Evolutionary conservation across 2,113 vertebrate genomes (phyloP).

Genomic region (Origma solitaria): DNA sequence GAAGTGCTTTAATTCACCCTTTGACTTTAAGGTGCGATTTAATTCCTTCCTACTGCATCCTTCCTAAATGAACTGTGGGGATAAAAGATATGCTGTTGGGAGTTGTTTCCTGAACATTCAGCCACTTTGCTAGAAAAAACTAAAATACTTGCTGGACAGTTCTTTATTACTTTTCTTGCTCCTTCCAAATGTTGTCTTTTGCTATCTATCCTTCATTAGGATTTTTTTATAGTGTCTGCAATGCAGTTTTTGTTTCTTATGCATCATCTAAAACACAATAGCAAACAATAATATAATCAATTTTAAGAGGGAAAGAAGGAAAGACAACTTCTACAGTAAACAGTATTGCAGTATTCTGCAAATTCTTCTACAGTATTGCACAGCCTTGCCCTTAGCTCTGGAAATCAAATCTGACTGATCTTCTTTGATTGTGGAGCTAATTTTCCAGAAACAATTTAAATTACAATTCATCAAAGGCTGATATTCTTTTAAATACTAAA

Average conservation of each 20-base stretch:
- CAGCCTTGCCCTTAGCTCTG: neutral
- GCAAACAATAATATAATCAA: neutral
- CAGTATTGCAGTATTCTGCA: too few species aligned
- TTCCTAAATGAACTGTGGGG: neutral
- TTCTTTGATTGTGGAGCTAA: neutral
- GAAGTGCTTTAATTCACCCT: neutral
- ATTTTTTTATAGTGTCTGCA: neutral
- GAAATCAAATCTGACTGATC: neutral
- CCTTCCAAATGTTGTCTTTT: neutral
- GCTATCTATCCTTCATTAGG: neutral
- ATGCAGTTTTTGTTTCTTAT: neutral
- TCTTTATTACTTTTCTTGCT: neutral
- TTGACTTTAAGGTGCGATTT: constrained; percentile 13
- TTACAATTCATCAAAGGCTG: neutral
- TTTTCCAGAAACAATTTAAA: neutral
- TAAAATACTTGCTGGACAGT: neutral
- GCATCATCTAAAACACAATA: neutral
- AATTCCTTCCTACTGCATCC: neutral
- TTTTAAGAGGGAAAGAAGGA: neutral
- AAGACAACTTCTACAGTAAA: neutral
- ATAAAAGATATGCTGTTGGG: neutral
- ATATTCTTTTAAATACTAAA: neutral
- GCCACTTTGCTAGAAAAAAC: neutral
- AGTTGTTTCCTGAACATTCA: neutral
- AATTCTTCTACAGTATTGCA: too few species aligned